Evolutionary conservation across 2,888 invertebrate genomes (phyloP), one percentile per base, ranked within the genome.

Genomic region (Dichetophora obliterata): DNA sequence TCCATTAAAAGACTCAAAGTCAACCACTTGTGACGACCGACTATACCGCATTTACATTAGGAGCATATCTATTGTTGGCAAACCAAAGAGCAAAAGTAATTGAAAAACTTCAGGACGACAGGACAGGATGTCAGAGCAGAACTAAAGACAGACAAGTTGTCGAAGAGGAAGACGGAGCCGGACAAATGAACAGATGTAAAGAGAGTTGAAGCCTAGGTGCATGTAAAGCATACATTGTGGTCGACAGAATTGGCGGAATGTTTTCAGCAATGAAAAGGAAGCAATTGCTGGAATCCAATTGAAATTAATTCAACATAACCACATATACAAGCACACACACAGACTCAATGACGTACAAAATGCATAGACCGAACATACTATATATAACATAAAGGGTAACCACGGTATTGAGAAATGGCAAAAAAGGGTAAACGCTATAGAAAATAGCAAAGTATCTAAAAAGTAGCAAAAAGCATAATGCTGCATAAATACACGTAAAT

Each of bases 241-340:
- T 43, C 43, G 43, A 6, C 43, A 43, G 43, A 11, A 43, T 43
- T 43, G 43, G n/a, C 65, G 31, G 37, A 11, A 37, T n/a, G 65
- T 34, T 65, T 65, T 65, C 6, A 34, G 65, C 37, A 24, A n/a
- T 11, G 65, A 65, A 65, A 65, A 19, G 65, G 43, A 65, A 43
- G 65, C 65, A 65, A 65, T 65, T 65, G 65, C 65, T 43, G 43
- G 14, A 37, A 65, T 63, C 9, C 65, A 65, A 65, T 65, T 65
- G 65, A 65, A 65, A 65, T 65, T 34, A 34, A 43, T 37, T 65
- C 65, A 37, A 65, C 37, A 37, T 22, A 65, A 43, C 65, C 65
- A 43, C 65, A 65, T 5, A n/a, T 27, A 24, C 24, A 27, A 27
- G 24, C 24, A 59, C 27, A 19, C 59, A 3, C 27, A 59, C 27